These are phyloP conservation scores for Alitta virens DNA, from an alignment of 2,888 invertebrate species.

Conservation along the genomic window DNA sequence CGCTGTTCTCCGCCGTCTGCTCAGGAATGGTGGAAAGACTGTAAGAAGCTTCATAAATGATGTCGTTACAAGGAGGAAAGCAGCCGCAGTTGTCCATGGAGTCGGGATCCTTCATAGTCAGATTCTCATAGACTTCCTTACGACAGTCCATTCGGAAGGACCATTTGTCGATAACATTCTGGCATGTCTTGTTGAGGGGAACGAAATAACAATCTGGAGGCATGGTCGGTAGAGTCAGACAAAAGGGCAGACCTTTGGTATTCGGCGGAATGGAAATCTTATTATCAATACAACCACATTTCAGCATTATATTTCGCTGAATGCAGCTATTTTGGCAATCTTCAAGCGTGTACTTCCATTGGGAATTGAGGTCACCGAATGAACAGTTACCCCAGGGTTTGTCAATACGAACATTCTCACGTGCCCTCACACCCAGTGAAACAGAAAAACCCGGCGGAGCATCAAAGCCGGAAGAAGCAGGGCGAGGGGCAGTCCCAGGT, in stretches of 20 bases:
- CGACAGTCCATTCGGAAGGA: conserved; percentile 24
- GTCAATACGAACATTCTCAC: conserved; percentile 30
- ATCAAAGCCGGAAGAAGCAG: conserved; percentile 31
- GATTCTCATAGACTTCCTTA: conserved; percentile 30
- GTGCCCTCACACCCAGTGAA: conserved; percentile 31
- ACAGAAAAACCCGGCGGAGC: conserved; percentile 32
- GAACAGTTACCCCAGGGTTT: conserved; percentile 33
- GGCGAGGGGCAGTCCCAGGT: conserved; percentile 29
- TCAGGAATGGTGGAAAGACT: conserved; percentile 31
- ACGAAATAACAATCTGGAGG: conserved; percentile 14
- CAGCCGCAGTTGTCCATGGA: conserved; percentile 31
- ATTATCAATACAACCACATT: conserved; percentile 31
- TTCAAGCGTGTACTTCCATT: conserved; percentile 30
- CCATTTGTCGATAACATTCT: conserved; percentile 2
- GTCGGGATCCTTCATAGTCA: conserved; percentile 30
- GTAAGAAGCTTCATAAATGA: conserved; percentile 31
- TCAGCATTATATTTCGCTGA: conserved; percentile 28
- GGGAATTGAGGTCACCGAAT: not conserved
- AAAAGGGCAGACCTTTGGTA: conserved; percentile 20
- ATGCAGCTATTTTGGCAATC: conserved; percentile 34
- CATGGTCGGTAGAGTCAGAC: conserved; percentile 24
- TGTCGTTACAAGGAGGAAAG: conserved; percentile 33
- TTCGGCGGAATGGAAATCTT: conserved; percentile 17
- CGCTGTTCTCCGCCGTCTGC: conserved; percentile 25
- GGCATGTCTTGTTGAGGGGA: not conserved